phyloP scores from a whole-genome alignment of 2,797 vertebrate genomes.

The Mionectes olivaceus region DNA sequence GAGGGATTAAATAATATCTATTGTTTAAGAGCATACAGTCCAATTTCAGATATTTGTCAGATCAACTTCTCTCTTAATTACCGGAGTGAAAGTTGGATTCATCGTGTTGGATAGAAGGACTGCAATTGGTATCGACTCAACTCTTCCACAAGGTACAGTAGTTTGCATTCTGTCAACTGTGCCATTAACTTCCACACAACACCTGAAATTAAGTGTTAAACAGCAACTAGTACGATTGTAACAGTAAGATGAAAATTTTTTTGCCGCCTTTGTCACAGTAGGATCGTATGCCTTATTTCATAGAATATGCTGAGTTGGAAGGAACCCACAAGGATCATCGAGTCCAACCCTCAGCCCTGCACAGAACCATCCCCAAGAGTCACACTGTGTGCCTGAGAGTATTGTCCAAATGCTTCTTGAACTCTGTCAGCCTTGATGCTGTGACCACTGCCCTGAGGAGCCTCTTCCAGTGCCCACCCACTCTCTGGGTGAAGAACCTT shows the following conservation, averaged over 20 bases:
- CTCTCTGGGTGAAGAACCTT: neutral
- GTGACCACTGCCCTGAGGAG: no score
- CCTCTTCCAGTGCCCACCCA: neutral
- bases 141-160: neutral
- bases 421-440: neutral
- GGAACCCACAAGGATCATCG: neutral
- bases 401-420: neutral
- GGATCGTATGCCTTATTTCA: neutral
- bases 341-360: neutral
- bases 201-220: neutral
- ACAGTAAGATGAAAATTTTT: neutral
- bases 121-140: rapidly evolving
- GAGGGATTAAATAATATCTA: neutral
- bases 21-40: neutral
- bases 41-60: neutral
- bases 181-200: neutral
- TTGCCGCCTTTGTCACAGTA: neutral
- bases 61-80: neutral
- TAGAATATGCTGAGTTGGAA: neutral
- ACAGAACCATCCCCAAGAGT: neutral
- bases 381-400: neutral
- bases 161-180: neutral
- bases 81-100: neutral
- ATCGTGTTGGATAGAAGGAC: rapidly evolving
- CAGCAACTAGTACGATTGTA: neutral